Percentiles rank a stretch among this genome's conserved stretches.
These are phyloP conservation scores for Leucania comma DNA, from an alignment of 2,888 invertebrate species.

Conservation along the genomic window DNA sequence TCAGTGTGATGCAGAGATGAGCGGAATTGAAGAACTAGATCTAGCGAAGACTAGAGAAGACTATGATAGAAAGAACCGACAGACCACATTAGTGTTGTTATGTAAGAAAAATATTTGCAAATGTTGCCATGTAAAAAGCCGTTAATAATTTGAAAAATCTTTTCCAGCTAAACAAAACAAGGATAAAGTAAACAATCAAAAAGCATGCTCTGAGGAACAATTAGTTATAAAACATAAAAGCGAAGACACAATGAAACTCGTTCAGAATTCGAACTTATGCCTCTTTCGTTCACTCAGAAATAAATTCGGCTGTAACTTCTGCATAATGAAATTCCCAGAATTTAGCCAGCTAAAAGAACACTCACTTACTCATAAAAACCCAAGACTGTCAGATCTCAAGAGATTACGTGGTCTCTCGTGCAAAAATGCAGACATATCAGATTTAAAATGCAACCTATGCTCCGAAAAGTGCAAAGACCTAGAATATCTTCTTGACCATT, in stretches of 20 bases:
- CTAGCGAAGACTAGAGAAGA: no score
- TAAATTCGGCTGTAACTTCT: constrained; percentile 75
- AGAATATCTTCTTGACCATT: constrained; percentile 67
- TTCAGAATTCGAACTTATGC: constrained; percentile 78
- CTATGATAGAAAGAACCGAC: not conserved
- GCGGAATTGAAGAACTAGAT: no score
- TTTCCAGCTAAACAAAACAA: constrained; percentile 40
- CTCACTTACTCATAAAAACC: constrained; percentile 64
- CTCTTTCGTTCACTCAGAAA: constrained; percentile 74
- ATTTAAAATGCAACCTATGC: constrained; percentile 74
- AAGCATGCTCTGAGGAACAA: constrained; percentile 19
- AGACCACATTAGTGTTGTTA: constrained; percentile 5
- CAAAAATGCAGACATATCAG: constrained; percentile 76
- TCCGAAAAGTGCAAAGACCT: constrained; percentile 61
- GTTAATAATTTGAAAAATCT: not conserved
- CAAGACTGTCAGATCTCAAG: constrained; percentile 61
- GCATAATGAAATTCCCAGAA: constrained; percentile 68
- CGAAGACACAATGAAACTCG: constrained; percentile 75
- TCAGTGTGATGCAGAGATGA: no score
- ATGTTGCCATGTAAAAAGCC: not conserved
- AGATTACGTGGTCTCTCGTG: constrained; percentile 68
- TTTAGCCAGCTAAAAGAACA: constrained; percentile 72
- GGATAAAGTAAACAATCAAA: not conserved
- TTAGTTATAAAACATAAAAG: constrained; percentile 32
- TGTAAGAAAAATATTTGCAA: not conserved